Conservation (phyloP, 2,888 invertebrate species). For the Epistrophe grossulariae region DNA sequence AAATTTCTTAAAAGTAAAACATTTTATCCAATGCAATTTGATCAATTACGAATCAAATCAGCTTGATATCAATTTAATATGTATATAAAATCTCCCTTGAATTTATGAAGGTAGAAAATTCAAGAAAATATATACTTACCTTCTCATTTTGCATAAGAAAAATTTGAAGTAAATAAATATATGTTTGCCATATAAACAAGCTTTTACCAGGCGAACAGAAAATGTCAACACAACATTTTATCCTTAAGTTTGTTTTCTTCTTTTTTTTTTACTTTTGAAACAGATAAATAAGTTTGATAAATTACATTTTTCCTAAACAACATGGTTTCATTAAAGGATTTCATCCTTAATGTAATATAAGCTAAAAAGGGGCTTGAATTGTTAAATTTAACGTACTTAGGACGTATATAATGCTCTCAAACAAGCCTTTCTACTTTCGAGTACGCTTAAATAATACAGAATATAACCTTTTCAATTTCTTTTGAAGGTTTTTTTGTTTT, state of each 20-base stretch:
- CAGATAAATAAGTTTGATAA: neutral
- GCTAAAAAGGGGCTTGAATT: slow-evolving; percentile 12
- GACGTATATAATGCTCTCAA: neutral
- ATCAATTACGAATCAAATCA: too few relatives aligned
- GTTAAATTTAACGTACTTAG: neutral
- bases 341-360: slow-evolving; percentile 3
- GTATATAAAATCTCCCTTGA: neutral
- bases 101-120: neutral
- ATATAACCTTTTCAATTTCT: neutral
- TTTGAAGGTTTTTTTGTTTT: neutral
- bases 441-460: neutral
- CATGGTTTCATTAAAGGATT: neutral
- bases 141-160: neutral
- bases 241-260: neutral
- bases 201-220: slow-evolving; percentile 3
- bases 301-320: slow-evolving; percentile 1
- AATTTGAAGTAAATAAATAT: neutral
- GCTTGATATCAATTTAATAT: too few relatives aligned
- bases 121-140: neutral
- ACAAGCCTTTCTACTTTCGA: neutral
- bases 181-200: neutral
- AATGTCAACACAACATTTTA: neutral
- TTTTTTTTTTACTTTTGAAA: neutral
- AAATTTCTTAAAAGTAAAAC: too few relatives aligned
- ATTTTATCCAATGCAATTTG: too few relatives aligned